A percentile compares a stretch with the other conserved stretches of the same genome.
These are phyloP conservation scores for Pagetopsis macropterus DNA, from an alignment of 2,797 vertebrate species.

Conservation along the genomic window DNA sequence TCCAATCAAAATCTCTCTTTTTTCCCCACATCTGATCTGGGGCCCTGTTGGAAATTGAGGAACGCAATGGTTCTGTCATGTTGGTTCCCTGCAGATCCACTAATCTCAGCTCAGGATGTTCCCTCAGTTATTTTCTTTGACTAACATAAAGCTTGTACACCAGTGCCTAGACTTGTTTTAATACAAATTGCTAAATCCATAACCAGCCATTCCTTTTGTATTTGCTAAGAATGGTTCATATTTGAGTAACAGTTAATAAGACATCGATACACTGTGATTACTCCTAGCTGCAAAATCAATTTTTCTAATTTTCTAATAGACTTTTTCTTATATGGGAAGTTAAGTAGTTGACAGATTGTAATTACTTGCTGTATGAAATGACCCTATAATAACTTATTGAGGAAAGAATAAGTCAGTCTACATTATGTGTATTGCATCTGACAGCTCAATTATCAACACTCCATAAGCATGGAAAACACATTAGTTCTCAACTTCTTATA, in stretches of 20 bases:
- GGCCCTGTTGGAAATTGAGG: constrained; percentile 4
- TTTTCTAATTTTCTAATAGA: constrained; percentile 39
- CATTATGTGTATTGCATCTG: constrained; percentile 43
- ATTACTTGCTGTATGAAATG: constrained; percentile 45
- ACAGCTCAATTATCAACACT: constrained; percentile 62
- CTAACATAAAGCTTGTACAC: not conserved
- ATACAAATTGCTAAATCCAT: not conserved
- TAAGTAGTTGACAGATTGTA: constrained; percentile 7
- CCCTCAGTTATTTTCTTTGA: constrained; percentile 9
- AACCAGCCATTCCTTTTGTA: too few relatives aligned
- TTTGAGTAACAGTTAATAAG: constrained; percentile 2
- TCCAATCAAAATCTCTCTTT: constrained; percentile 18
- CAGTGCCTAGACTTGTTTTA: constrained; percentile 16
- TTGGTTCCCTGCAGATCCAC: constrained; percentile 12
- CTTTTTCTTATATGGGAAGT: constrained; percentile 38
- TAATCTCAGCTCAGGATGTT: constrained; percentile 27
- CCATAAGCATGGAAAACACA: constrained; percentile 60
- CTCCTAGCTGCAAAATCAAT: not conserved
- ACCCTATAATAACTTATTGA: constrained; percentile 45
- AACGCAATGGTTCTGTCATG: constrained; percentile 17
- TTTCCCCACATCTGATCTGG: constrained; percentile 7
- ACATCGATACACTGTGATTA: constrained; percentile 1
- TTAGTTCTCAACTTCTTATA: constrained; percentile 38
- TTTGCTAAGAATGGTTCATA: not conserved
- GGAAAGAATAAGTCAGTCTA: constrained; percentile 37